A percentile compares a stretch with the other conserved stretches of the same genome.
Evolutionary conservation across 2,113 vertebrate species (phyloP).

Genomic region (Protomyctophum bolini): DNA sequence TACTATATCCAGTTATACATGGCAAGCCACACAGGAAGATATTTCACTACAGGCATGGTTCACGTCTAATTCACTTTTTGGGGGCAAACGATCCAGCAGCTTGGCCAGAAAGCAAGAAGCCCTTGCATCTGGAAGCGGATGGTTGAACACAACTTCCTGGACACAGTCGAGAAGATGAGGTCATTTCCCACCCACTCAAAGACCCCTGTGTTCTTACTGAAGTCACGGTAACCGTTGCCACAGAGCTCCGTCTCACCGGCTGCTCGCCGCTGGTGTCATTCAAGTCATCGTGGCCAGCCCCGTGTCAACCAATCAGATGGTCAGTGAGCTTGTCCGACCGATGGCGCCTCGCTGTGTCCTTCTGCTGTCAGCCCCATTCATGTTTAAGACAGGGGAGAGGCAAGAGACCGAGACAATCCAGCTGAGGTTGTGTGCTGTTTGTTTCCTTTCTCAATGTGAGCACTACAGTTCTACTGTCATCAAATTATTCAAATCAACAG

Average conservation of each 20-base stretch:
- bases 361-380: constrained; percentile 41
- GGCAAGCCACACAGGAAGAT: too few relatives aligned
- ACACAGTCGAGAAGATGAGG: background rate
- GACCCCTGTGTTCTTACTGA: constrained; percentile 33
- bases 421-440: background rate
- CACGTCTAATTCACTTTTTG: background rate
- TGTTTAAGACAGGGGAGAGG: constrained; percentile 34
- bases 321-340: constrained; percentile 10
- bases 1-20: too few relatives aligned
- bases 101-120: background rate
- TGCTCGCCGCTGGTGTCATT: constrained; percentile 50
- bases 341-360: constrained; percentile 32
- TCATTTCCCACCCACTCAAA: constrained; percentile 9
- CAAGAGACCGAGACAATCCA: constrained; percentile 8
- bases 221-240: constrained; percentile 50
- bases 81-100: background rate
- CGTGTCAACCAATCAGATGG: constrained; percentile 27
- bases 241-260: constrained; percentile 32
- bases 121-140: constrained; percentile 1
- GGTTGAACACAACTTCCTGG: constrained; percentile 3
- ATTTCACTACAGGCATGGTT: background rate
- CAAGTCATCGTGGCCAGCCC: constrained; percentile 23
- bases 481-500: too few relatives aligned
- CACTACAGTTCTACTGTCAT: too few relatives aligned
- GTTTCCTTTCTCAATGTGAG: too few relatives aligned